A percentile compares a stretch with the other conserved stretches of the same genome.
phyloP scores from a whole-genome alignment of 2,888 invertebrate species.

The Eupithecia subumbrata region DNA sequence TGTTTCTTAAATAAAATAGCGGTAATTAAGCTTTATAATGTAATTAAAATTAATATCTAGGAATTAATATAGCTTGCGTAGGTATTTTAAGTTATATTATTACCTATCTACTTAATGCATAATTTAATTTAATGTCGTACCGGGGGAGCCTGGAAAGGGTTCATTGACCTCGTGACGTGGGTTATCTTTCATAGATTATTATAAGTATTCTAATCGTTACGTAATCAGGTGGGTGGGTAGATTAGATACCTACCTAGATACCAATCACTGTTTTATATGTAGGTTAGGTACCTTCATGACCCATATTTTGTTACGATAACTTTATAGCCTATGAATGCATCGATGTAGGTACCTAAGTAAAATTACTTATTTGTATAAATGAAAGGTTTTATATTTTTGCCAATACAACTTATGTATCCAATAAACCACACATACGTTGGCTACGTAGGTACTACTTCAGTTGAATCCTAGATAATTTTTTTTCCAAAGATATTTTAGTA shows the following conservation, averaged over 20 bases:
- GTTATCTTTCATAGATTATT: not conserved
- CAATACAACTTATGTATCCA: no score
- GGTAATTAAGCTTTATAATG: not conserved
- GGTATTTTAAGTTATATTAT: no score
- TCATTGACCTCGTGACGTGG: slow-evolving; percentile 21
- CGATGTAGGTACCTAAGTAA: no score
- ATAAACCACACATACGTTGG: no score
- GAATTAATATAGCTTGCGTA: not conserved
- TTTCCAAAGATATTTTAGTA: no score
- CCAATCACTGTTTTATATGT: not conserved
- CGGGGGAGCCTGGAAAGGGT: not conserved
- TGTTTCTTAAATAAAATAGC: not conserved
- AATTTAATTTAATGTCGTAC: not conserved
- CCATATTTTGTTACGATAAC: not conserved
- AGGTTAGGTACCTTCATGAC: not conserved
- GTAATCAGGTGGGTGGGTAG: not conserved
- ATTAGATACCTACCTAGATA: not conserved
- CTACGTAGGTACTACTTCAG: no score
- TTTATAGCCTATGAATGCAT: no score
- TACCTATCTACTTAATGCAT: not conserved
- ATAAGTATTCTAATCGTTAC: not conserved
- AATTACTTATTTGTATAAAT: no score
- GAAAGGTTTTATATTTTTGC: no score
- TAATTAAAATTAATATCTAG: not conserved
- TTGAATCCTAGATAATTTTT: no score